These are phyloP conservation scores for Gymnoscopelus braueri DNA, from an alignment of 2,797 vertebrate species.

Conservation along the genomic window DNA sequence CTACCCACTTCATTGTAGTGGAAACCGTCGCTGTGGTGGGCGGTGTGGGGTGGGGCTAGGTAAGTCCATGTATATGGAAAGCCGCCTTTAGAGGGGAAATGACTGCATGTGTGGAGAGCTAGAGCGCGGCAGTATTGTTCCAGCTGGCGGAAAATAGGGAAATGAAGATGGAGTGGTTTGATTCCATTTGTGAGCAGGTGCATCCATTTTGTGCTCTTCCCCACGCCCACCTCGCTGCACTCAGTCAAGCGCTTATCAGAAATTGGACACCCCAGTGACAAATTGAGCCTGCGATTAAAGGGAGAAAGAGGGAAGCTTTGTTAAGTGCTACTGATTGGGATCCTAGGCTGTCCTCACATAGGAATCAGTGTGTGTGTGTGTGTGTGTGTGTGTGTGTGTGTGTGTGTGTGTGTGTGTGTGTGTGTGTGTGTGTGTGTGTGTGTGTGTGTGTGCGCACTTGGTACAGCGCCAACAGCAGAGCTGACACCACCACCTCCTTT, in stretches of 20 bases:
- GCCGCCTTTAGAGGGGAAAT: too few relatives aligned
- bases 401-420: conserved; percentile 34
- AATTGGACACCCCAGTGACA: conserved; percentile 84
- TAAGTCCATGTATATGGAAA: too few relatives aligned
- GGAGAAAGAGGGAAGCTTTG: conserved; percentile 78
- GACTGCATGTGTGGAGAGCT: conserved; percentile 9
- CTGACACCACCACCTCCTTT: conserved; percentile 60
- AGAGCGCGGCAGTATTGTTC: conserved; percentile 72
- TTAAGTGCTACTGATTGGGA: conserved; percentile 80
- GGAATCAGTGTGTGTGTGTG: conserved; percentile 53
- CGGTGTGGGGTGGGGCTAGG: too few relatives aligned
- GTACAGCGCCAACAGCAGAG: conserved; percentile 66
- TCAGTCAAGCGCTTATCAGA: conserved; percentile 77
- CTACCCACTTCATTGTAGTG: too few relatives aligned
- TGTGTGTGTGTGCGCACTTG: conserved; percentile 23
- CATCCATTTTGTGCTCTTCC: conserved; percentile 80
- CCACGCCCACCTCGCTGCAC: conserved; percentile 64
- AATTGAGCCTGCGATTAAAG: conserved; percentile 82
- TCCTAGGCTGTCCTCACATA: conserved; percentile 69
- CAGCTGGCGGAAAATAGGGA: conserved; percentile 71
- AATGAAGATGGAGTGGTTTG: conserved; percentile 80
- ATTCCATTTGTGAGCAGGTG: conserved; percentile 86
- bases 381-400: conserved; percentile 49
- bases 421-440: conserved; percentile 18
- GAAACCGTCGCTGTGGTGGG: too few relatives aligned